phyloP scores from a whole-genome alignment of 2,888 invertebrate genomes.

The Celastrina argiolus region DNA sequence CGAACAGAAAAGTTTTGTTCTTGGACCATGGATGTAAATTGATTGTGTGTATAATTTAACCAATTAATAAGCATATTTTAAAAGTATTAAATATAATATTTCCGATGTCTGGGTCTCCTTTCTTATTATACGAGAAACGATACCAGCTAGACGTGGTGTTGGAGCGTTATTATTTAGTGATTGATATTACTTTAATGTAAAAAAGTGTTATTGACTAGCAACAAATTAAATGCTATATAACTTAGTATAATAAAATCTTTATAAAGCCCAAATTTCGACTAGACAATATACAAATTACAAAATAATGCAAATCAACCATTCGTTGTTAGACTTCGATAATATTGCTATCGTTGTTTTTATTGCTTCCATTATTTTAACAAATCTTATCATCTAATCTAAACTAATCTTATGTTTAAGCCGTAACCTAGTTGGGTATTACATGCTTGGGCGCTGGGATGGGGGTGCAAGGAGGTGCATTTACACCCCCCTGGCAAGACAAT shows the following conservation, averaged over 20 bases:
- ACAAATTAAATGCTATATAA: conserved; percentile 15
- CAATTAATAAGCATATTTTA: too few relatives aligned
- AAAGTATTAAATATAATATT: too few relatives aligned
- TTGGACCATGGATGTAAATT: too few relatives aligned
- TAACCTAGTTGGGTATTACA: not conserved
- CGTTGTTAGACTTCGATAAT: conserved; percentile 58
- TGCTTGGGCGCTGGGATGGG: not conserved
- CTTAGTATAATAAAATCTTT: conserved; percentile 13
- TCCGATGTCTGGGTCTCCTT: too few relatives aligned
- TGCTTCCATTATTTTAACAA: conserved; percentile 40
- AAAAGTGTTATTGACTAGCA: conserved; percentile 12
- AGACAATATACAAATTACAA: conserved; percentile 25
- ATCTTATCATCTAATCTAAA: conserved; percentile 25
- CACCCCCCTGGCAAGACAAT: not conserved
- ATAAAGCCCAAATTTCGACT: conserved; percentile 19
- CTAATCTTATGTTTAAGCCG: not conserved
- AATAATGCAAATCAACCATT: conserved; percentile 50
- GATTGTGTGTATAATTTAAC: too few relatives aligned
- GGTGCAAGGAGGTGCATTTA: too few relatives aligned
- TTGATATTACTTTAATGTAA: conserved; percentile 4
- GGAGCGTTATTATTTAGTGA: conserved; percentile 20
- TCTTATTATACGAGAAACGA: too few relatives aligned
- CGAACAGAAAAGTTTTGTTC: too few relatives aligned
- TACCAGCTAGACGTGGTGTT: too few relatives aligned
- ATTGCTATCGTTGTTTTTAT: conserved; percentile 54